A percentile compares a stretch with the other conserved stretches of the same genome.
Evolutionary conservation across 2,888 invertebrate species (phyloP).

Genomic region (Habrosyne pyritoides): DNA sequence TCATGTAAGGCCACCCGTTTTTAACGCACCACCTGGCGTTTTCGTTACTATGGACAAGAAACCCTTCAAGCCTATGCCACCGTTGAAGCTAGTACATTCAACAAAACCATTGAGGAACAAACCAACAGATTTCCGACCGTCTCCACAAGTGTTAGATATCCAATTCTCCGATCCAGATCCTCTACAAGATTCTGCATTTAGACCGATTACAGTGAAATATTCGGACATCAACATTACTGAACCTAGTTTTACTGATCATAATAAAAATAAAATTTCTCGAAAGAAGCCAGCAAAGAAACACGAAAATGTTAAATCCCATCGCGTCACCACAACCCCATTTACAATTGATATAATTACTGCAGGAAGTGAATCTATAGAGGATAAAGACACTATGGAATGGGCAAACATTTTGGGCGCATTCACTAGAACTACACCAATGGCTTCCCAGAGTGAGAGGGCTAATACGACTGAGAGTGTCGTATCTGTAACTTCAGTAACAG

Average conservation of each 20-base stretch:
- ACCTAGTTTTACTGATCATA: constrained; percentile 29
- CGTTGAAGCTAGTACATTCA: constrained; percentile 56
- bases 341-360: constrained; percentile 71
- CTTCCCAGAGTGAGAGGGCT: constrained; percentile 44
- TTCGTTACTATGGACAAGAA: constrained; percentile 78
- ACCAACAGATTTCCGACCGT: constrained; percentile 69
- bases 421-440: constrained; percentile 73
- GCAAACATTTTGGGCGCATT: constrained; percentile 67
- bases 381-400: constrained; percentile 58
- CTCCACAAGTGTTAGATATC: constrained; percentile 70
- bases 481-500: constrained; percentile 33
- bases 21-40: constrained; percentile 75
- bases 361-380: constrained; percentile 40
- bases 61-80: constrained; percentile 78
- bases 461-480: constrained; percentile 40
- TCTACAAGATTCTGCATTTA: constrained; percentile 61
- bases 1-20: constrained; percentile 70
- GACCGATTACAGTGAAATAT: constrained; percentile 64
- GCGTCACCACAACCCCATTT: constrained; percentile 44
- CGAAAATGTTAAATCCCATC: constrained; percentile 51
- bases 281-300: constrained; percentile 62
- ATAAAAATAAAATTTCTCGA: constrained; percentile 39
- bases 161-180: constrained; percentile 61
- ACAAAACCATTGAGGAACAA: constrained; percentile 51
- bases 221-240: constrained; percentile 41